Base-by-base conservation (phyloP, 2,888 invertebrate genomes). In the Cataglyphis livida region DNA sequence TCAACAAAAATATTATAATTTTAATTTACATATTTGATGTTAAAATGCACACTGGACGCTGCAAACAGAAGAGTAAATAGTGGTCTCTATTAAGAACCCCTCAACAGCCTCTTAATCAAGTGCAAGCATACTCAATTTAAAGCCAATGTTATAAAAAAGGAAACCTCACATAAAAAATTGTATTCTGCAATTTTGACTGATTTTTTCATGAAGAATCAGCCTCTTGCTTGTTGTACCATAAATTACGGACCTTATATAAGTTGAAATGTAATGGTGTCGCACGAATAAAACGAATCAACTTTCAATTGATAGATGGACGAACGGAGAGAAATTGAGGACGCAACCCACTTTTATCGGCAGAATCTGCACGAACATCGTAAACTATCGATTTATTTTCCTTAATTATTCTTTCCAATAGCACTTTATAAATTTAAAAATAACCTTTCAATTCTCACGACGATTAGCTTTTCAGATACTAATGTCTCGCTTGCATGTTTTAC, bases 331-430 rank as follows among this genome's bases (percentile, higher is more conserved):
- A 90, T 88, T 86, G 88, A 86, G 90, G 88, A 82, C 88, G 79
- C 71, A 90, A 86, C 89, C 90, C 70, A 90, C 88, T 89, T 91
- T 87, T 85, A 51, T 66, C 81, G 57, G 64, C 64, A 65, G 82
- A 85, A 89, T 84, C 85, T 83, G 57, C 48, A 62, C 64, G 18
- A 25, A 68, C 66, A 48, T 59, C 64, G 38, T 76, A 62, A 61
- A 81, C 44, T 70, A 75, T 61, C 54, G 59, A 70, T 84, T 59
- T 85, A 73, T 84, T 85, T 38, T 61, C 57, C n/a, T 48, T 57
- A 83, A 89, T 82, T 64, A 38, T 4, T 1, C 25, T 57, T 38
- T 54, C 4, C 7, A 71, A 51, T 48, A 61, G 18, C 38, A 54
- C 35, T 66, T 0, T 15, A 54, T 3, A 35, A 62, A 66, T 65